Conservation (phyloP, 2,888 invertebrate genomes). For the Drosophila longiperda region DNA sequence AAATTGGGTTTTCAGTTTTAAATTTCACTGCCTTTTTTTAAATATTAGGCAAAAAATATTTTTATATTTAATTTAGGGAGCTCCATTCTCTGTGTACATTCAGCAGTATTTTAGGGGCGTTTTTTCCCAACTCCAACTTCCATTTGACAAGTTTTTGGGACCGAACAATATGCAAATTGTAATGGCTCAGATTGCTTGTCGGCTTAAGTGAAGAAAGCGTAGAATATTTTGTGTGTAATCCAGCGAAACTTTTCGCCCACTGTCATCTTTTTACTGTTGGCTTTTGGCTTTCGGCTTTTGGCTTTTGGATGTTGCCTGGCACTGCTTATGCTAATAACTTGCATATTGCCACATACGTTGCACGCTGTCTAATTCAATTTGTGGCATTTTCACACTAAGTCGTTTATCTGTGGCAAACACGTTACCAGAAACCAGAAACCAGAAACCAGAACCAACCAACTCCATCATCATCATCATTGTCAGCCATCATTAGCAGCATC, state of each 20-base stretch:
- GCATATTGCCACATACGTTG: slow-evolving; percentile 35
- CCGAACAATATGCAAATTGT: slow-evolving; percentile 70
- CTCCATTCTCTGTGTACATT: background rate
- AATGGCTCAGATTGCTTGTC: slow-evolving; percentile 34
- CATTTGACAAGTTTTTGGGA: background rate
- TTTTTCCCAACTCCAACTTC: background rate
- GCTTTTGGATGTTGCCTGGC: background rate
- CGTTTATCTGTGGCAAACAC: slow-evolving; percentile 74
- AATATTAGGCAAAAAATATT: background rate
- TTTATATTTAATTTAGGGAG: background rate
- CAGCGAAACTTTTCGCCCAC: slow-evolving; percentile 30
- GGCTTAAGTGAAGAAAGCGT: background rate
- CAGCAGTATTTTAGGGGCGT: background rate
- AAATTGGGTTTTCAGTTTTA: background rate
- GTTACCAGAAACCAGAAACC: slow-evolving; percentile 40
- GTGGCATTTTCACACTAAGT: slow-evolving; percentile 65
- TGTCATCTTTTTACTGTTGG: slow-evolving; percentile 33
- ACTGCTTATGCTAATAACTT: slow-evolving; percentile 58
- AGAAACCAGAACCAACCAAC: slow-evolving; percentile 39
- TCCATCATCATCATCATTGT: slow-evolving; percentile 38
- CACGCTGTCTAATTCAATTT: slow-evolving; percentile 63
- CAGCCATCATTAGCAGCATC: slow-evolving; percentile 36
- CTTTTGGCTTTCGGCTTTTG: slow-evolving; percentile 21
- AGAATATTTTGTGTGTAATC: slow-evolving; percentile 10
- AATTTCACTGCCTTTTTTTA: background rate